Percentiles rank a stretch among this genome's conserved stretches.
Conservation (phyloP, 2,113 vertebrate species). For the Cephalopholis sonnerati region DNA sequence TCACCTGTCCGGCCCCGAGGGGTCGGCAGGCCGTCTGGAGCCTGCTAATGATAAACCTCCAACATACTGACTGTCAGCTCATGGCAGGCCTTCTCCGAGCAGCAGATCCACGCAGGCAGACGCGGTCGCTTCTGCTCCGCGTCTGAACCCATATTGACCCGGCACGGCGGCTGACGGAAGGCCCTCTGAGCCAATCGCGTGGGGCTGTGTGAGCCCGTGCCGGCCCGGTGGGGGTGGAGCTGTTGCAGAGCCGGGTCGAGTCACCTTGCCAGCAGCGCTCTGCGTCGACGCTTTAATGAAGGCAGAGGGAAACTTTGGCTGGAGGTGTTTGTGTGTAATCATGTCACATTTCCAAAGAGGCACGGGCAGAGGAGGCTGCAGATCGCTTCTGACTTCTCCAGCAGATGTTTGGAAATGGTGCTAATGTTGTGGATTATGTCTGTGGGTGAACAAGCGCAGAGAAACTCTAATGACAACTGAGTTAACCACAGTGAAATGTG, state of each 20-base stretch:
- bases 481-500: not conserved
- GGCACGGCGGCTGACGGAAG: conserved; percentile 50
- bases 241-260: conserved; percentile 35
- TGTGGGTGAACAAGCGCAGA: conserved; percentile 43
- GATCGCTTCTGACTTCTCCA: conserved; percentile 75
- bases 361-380: conserved; percentile 47
- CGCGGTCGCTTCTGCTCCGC: conserved; percentile 31
- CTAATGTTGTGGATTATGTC: conserved; percentile 70
- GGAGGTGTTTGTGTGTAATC: conserved; percentile 73
- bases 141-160: conserved; percentile 61
- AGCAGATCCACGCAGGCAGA: conserved; percentile 64
- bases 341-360: conserved; percentile 68
- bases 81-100: conserved; percentile 56
- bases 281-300: conserved; percentile 71
- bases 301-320: conserved; percentile 73
- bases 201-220: not conserved
- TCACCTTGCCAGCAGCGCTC: conserved; percentile 83
- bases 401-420: conserved; percentile 83
- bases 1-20: conserved; percentile 77
- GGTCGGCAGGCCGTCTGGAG: conserved; percentile 68
- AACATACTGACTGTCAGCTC: conserved; percentile 74
- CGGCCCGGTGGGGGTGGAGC: conserved; percentile 35
- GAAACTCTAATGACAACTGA: conserved; percentile 29
- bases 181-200: conserved; percentile 66
- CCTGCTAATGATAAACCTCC: conserved; percentile 78